Evolutionary conservation across 2,888 invertebrate genomes (phyloP).

Genomic region (Nemotelus pantherinus): DNA sequence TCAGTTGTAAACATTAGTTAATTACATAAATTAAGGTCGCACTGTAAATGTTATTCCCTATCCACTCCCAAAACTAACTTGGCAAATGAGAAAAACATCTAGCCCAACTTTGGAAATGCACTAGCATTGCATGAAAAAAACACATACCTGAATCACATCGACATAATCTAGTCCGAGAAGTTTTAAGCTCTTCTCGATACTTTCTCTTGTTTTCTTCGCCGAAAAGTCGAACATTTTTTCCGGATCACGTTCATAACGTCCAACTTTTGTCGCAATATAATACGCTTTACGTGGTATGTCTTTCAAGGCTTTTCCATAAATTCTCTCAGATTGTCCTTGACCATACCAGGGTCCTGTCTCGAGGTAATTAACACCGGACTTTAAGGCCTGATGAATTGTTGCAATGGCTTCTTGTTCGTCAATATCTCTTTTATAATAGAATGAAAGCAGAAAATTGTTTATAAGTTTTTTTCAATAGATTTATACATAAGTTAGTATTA

Average conservation of each 20-base stretch:
- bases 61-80: no score
- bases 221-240: slow-evolving; percentile 89
- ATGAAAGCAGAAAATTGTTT: background rate
- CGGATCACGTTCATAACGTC: slow-evolving; percentile 78
- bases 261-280: slow-evolving; percentile 92
- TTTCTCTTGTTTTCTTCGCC: slow-evolving; percentile 75
- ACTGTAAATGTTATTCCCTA: no score
- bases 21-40: no score
- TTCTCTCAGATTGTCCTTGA: slow-evolving; percentile 82
- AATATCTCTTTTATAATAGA: slow-evolving; percentile 65
- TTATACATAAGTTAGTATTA: background rate
- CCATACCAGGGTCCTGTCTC: slow-evolving; percentile 96
- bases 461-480: background rate
- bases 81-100: no score
- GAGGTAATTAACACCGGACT: slow-evolving; percentile 87
- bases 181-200: slow-evolving; percentile 79
- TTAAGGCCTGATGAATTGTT: slow-evolving; percentile 77
- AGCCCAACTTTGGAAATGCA: no score
- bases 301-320: slow-evolving; percentile 83
- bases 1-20: no score
- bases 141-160: slow-evolving; percentile 84
- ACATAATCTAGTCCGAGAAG: slow-evolving; percentile 82
- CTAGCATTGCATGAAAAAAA: no score
- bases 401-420: slow-evolving; percentile 74
- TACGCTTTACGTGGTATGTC: slow-evolving; percentile 83